Percentiles rank a stretch among this genome's conserved stretches.
Conservation (phyloP, 2,797 vertebrate genomes). For the Neomorphus geoffroyi region DNA sequence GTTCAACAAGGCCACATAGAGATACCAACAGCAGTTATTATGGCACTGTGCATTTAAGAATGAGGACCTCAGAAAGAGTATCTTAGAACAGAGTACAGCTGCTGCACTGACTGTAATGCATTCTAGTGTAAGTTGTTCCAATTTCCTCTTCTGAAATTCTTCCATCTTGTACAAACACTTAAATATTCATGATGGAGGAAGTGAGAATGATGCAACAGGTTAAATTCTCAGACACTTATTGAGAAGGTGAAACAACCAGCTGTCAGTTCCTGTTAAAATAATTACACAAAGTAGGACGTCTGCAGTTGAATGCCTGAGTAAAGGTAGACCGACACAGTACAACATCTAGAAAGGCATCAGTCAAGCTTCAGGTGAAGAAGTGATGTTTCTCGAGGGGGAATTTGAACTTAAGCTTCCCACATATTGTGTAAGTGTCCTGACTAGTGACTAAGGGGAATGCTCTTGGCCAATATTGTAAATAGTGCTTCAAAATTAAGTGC, state of each 20-base stretch:
- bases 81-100: not conserved
- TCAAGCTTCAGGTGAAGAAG: not conserved
- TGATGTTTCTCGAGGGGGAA: not conserved
- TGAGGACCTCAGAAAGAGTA: not conserved
- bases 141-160: not conserved
- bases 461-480: not conserved
- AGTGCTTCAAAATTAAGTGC: not conserved
- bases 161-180: not conserved
- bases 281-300: not conserved
- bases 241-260: not conserved
- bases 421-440: not conserved
- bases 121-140: not conserved
- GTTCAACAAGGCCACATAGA: not conserved
- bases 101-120: not conserved
- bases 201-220: not conserved
- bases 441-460: not conserved
- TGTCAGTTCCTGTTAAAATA: not conserved
- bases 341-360: not conserved
- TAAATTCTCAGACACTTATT: not conserved
- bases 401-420: not conserved
- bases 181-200: not conserved
- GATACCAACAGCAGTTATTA: not conserved
- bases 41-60: not conserved
- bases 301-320: not conserved
- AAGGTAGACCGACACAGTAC: not conserved